phyloP scores from a whole-genome alignment of 2,888 invertebrate species.

The Drosophila colorata region DNA sequence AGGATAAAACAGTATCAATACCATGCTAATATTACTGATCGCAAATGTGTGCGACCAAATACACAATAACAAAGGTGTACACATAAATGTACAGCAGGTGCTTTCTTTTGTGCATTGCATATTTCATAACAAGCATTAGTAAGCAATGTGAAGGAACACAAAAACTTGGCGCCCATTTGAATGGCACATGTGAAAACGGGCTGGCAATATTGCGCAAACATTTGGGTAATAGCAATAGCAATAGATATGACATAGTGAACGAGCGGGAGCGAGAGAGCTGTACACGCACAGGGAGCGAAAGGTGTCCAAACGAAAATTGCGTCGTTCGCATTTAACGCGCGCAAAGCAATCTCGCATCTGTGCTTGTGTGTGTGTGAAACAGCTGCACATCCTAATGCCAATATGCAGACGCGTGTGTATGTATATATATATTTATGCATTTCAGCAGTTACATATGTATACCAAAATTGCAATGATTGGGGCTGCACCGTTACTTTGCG shows the following conservation, averaged over 20 bases:
- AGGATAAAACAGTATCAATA: constrained; percentile 1
- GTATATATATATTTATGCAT: constrained; percentile 2
- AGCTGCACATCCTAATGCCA: constrained; percentile 48
- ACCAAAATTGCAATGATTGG: constrained; percentile 10
- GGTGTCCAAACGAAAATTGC: constrained; percentile 60
- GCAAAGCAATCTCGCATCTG: constrained; percentile 31
- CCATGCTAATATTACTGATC: background rate
- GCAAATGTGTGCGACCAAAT: background rate
- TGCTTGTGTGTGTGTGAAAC: constrained; percentile 20
- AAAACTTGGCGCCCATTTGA: constrained; percentile 43
- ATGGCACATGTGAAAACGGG: constrained; percentile 43
- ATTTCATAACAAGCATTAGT: constrained; percentile 37
- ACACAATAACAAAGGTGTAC: background rate
- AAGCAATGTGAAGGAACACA: constrained; percentile 18
- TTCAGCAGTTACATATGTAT: background rate
- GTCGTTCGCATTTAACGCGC: constrained; percentile 68
- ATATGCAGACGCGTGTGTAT: background rate
- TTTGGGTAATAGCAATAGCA: constrained; percentile 36
- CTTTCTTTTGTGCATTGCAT: constrained; percentile 13
- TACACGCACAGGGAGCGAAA: constrained; percentile 40
- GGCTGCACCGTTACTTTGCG: constrained; percentile 3
- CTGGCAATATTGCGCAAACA: constrained; percentile 42
- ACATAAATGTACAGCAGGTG: constrained; percentile 9
- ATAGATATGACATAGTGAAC: constrained; percentile 37
- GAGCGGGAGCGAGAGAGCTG: constrained; percentile 11